phyloP scores from a whole-genome alignment of 2,888 invertebrate genomes.

The Prenolepis imparis region DNA sequence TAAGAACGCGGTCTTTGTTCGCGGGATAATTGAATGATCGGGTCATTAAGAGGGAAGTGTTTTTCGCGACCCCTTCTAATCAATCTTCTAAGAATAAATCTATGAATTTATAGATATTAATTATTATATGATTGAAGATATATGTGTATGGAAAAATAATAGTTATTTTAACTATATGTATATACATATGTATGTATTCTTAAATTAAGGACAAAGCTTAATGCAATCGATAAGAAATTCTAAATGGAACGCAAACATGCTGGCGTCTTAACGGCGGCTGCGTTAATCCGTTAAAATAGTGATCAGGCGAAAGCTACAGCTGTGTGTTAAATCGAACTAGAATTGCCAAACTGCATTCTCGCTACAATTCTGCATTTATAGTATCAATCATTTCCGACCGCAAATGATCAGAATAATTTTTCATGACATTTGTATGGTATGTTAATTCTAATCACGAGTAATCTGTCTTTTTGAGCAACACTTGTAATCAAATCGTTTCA shows the following conservation, averaged over 20 bases:
- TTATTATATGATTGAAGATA: conserved; percentile 6
- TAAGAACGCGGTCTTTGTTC: conserved; percentile 64
- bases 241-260: background rate
- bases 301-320: conserved; percentile 22
- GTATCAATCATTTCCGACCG: conserved; percentile 31
- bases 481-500: conserved; percentile 29
- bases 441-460: conserved; percentile 31
- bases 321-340: conserved; percentile 27
- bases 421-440: conserved; percentile 26
- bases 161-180: background rate
- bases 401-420: conserved; percentile 40
- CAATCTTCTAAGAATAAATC: background rate
- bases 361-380: conserved; percentile 25
- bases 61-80: conserved; percentile 29
- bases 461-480: conserved; percentile 41
- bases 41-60: conserved; percentile 41
- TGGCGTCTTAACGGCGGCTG: background rate
- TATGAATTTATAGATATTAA: background rate
- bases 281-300: conserved; percentile 14
- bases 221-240: background rate
- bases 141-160: background rate
- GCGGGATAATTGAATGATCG: conserved; percentile 59
- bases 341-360: conserved; percentile 41
- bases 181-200: background rate
- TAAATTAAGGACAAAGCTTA: background rate